These are phyloP conservation scores for Calliopsis andreniformis DNA, from an alignment of 1,140 invertebrate genomes.

Conservation along the genomic window DNA sequence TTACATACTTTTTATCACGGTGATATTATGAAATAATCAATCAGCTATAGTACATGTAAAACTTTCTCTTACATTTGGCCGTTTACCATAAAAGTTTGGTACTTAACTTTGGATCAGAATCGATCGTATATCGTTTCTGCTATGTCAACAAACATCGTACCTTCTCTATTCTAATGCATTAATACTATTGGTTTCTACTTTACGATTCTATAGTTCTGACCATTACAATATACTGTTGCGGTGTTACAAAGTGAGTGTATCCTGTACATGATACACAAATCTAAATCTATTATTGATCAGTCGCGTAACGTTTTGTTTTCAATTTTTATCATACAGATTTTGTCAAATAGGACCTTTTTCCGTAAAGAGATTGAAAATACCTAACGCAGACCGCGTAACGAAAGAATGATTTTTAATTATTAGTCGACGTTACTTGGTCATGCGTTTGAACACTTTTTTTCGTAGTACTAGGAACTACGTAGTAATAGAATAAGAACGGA, in stretches of 20 bases:
- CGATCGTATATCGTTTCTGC: slow-evolving; percentile 26
- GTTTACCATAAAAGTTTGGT: slow-evolving; percentile 65
- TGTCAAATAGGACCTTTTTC: too few species aligned
- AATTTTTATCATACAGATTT: too few species aligned
- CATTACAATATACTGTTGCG: not conserved
- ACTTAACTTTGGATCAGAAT: slow-evolving; percentile 60
- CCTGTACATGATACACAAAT: not conserved
- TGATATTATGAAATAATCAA: slow-evolving; percentile 73
- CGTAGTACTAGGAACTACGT: too few species aligned
- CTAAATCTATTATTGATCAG: not conserved
- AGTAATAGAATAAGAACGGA: not conserved
- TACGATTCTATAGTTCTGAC: slow-evolving; percentile 21
- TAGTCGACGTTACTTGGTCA: too few species aligned
- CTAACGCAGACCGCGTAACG: too few species aligned
- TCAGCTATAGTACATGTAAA: slow-evolving; percentile 71
- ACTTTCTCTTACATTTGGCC: slow-evolving; percentile 69
- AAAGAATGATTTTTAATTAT: too few species aligned
- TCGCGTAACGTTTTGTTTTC: not conserved
- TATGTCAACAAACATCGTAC: slow-evolving; percentile 24
- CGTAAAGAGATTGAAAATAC: too few species aligned
- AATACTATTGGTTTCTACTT: slow-evolving; percentile 20
- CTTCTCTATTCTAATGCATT: slow-evolving; percentile 30
- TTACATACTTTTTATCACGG: slow-evolving; percentile 70
- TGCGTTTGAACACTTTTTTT: slow-evolving; percentile 21
- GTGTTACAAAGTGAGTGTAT: not conserved